Evolutionary conservation across 1,140 invertebrate species (phyloP).

Genomic region (Venustaconcha ellipsiformis): DNA sequence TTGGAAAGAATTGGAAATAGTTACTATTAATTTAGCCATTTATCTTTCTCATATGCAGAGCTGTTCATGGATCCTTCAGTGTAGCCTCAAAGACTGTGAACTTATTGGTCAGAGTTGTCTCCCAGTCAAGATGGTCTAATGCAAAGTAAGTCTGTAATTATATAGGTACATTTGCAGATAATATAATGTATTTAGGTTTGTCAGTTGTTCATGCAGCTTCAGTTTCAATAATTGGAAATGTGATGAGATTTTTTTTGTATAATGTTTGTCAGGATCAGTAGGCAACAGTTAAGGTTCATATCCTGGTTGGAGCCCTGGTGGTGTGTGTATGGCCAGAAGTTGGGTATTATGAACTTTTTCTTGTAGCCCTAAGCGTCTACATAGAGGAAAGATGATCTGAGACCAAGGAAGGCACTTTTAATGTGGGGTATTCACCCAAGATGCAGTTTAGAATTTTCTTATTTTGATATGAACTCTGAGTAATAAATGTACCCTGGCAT

Average conservation of each 20-base stretch:
- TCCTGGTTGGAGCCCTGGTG: neutral
- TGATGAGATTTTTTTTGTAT: neutral
- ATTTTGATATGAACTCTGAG: too few relatives aligned
- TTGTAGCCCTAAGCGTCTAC: too few relatives aligned
- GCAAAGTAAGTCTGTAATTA: slow-evolving; percentile 50
- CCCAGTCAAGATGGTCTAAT: slow-evolving; percentile 59
- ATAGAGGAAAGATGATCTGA: too few relatives aligned
- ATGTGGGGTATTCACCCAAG: too few relatives aligned
- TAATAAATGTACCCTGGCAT: too few relatives aligned
- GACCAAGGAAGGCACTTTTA: too few relatives aligned
- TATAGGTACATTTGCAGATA: neutral
- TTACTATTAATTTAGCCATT: neutral
- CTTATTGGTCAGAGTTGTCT: slow-evolving; percentile 53
- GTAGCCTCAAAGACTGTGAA: slow-evolving; percentile 57
- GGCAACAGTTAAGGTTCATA: too few relatives aligned
- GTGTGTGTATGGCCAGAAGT: too few relatives aligned
- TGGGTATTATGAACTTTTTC: too few relatives aligned
- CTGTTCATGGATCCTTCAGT: slow-evolving; percentile 53
- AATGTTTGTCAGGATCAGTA: neutral
- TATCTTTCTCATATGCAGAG: slow-evolving; percentile 33
- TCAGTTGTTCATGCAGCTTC: neutral
- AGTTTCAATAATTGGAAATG: neutral
- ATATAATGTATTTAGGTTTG: neutral
- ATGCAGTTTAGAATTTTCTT: too few relatives aligned
- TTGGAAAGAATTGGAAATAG: neutral